A percentile compares a stretch with the other conserved stretches of the same genome.
Evolutionary conservation across 1,140 invertebrate species (phyloP).

Genomic region (Platyscapa corneri): DNA sequence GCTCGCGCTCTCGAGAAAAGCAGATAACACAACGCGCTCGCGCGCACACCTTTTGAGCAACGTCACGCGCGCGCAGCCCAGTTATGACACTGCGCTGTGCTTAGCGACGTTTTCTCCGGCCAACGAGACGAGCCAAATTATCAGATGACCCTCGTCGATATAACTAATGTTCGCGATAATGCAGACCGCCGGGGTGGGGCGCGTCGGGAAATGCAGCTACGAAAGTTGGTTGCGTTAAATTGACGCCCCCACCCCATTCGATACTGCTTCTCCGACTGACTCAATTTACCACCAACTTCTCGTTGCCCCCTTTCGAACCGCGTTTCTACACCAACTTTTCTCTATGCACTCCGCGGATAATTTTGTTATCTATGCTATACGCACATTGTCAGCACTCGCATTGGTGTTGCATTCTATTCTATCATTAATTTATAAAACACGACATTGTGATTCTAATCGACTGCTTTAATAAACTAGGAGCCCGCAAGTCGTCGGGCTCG

Average conservation of each 20-base stretch:
- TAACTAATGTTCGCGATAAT: background rate
- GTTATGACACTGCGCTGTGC: background rate
- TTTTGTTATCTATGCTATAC: background rate
- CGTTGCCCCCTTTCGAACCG: background rate
- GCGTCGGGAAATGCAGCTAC: background rate
- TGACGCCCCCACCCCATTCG: background rate
- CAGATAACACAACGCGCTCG: background rate
- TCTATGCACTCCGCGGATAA: background rate
- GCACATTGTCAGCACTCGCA: background rate
- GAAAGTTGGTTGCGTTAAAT: background rate
- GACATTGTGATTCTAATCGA: background rate
- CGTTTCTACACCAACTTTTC: background rate
- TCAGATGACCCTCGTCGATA: background rate
- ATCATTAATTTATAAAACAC: background rate
- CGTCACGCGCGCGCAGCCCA: background rate
- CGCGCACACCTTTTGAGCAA: background rate
- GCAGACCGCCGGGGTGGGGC: background rate
- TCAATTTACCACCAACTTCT: constrained; percentile 6
- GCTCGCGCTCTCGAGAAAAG: background rate
- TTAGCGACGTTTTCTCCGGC: background rate
- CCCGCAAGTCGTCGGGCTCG: background rate
- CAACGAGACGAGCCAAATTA: background rate
- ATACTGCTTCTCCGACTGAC: background rate
- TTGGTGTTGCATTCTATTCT: background rate
- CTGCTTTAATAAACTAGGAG: background rate